Percentiles rank a stretch among this genome's conserved stretches.
These are phyloP conservation scores for Myopa testacea DNA, from an alignment of 2,888 invertebrate species.

Conservation along the genomic window DNA sequence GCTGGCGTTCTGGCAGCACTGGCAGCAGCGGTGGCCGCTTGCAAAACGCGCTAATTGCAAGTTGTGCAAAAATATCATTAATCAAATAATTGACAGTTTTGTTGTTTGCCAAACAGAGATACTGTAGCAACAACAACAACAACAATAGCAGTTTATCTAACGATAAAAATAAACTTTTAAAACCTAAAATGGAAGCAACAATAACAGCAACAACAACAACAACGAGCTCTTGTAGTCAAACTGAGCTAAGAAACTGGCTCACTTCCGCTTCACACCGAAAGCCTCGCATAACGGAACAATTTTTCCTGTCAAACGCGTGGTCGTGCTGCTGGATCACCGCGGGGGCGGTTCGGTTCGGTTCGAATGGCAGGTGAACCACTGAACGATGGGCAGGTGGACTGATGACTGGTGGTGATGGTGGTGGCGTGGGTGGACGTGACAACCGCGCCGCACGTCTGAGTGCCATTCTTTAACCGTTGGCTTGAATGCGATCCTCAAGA, in stretches of 20 bases:
- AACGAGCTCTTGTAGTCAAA: background rate
- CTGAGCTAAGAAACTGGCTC: background rate
- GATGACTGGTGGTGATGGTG: background rate
- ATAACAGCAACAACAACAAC: background rate
- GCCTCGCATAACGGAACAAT: background rate
- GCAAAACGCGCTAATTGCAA: constrained; percentile 15
- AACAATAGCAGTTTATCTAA: background rate
- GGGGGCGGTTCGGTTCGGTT: background rate
- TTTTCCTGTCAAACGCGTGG: background rate
- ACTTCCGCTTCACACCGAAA: background rate
- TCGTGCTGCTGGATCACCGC: background rate
- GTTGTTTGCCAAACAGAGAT: constrained; percentile 57
- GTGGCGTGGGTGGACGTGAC: background rate
- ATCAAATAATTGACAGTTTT: constrained; percentile 66
- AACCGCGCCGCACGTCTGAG: background rate
- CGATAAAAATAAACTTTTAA: background rate
- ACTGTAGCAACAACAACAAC: constrained; percentile 21
- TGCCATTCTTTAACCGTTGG: constrained; percentile 27
- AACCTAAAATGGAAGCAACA: background rate
- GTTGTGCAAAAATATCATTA: constrained; percentile 56
- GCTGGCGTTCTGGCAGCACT: background rate
- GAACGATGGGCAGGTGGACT: background rate
- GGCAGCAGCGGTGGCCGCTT: background rate
- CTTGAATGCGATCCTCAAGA: constrained; percentile 23
- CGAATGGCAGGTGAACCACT: background rate